These are phyloP conservation scores for Myotis lucifugus DNA, from an alignment of 2,113 vertebrate species.

Conservation along the genomic window DNA sequence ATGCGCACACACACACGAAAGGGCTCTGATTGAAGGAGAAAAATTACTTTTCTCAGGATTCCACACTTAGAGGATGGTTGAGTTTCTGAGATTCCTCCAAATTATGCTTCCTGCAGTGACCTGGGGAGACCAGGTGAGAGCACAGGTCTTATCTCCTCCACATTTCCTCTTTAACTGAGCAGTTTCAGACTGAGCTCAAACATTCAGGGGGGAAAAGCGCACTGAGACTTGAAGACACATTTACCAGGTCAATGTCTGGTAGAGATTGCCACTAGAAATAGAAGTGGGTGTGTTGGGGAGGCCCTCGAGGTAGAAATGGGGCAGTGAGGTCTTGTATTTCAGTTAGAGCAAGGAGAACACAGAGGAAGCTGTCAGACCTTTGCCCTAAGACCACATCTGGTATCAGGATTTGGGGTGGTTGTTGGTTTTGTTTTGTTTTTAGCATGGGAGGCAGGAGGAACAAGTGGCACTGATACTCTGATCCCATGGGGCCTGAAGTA, in stretches of 20 bases:
- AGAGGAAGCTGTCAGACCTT: not conserved
- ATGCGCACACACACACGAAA: not conserved
- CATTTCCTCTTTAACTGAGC: accelerated
- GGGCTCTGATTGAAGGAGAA: not conserved
- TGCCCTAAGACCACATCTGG: not conserved
- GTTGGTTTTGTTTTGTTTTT: not conserved
- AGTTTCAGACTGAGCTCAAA: not conserved
- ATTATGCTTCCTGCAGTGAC: not conserved
- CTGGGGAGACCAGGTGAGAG: not conserved
- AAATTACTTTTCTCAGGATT: not conserved
- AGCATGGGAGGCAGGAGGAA: not conserved
- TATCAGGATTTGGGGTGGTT: too few relatives aligned
- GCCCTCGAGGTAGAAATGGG: not conserved
- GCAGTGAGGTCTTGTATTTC: not conserved
- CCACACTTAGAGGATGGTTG: not conserved
- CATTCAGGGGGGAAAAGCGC: too few relatives aligned
- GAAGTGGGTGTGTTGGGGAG: not conserved
- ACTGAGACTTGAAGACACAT: not conserved
- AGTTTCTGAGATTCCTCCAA: not conserved
- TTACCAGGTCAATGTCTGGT: not conserved
- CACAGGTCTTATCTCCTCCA: not conserved
- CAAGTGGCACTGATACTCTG: not conserved
- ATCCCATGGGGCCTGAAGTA: not conserved
- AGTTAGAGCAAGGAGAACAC: not conserved
- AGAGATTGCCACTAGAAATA: not conserved